Evolutionary conservation across 2,888 invertebrate species (phyloP), one percentile per base, ranked within the genome.

Genomic region (Dasysyrphus albostriatus): DNA sequence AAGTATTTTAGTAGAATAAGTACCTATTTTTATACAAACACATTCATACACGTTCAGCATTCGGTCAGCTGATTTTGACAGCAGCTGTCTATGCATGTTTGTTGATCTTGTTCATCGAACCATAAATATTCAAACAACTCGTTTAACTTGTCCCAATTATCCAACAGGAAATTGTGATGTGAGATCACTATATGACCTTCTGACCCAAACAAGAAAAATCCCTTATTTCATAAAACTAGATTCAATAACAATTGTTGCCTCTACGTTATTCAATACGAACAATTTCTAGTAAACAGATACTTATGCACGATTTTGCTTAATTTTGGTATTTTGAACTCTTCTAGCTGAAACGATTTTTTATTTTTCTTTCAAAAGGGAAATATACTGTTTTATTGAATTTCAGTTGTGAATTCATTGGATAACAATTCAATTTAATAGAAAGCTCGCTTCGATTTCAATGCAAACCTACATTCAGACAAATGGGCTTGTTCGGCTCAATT

Each of bases 41-140:
- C 1, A 47, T 16, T 3, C 2, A 7, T 14, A 32, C 6, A 10
- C 2, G 24, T 24, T 2, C 24, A 32, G n/a, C 9, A 29, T 61
- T 61, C 0, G 10, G 42, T 61, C 61, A 61, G 42, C 61, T 61
- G 61, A 42, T 61, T 42, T 61, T 61, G 42, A 42, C 61, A 61
- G 61, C 42, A 61, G 61, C 42, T 61, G 61, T 39, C 59, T 59
- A 12, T 16, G 47, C n/a, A 14, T 39, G 37, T 34, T 12, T 39
- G 42, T 42, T 61, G 61, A 61, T 61, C 61, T 14, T 29, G 42
- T 42, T 42, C 29, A 24, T n/a, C 9, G 9, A 61, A 42, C 42
- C 61, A 42, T 42, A 29, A 3, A 42, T 61, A 14, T 24, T 8
- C 2, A 29, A 61, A 1, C 0, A 42, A 61, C 61, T 42, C 14